A percentile compares a stretch with the other conserved stretches of the same genome.
Evolutionary conservation across 2,888 invertebrate genomes (phyloP).

Genomic region (Bombyx huttoni): DNA sequence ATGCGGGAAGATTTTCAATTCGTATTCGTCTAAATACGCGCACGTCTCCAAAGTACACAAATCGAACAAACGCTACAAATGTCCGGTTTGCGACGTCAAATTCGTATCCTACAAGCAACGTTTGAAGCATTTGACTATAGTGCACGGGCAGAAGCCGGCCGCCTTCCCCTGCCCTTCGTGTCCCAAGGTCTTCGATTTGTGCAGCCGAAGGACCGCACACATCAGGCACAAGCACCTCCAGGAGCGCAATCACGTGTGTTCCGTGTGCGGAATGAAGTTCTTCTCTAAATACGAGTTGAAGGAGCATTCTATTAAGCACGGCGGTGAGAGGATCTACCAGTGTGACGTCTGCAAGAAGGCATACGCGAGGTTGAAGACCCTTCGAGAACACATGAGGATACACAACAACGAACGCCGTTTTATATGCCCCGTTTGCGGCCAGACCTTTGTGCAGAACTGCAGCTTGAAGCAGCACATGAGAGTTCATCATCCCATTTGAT

Average conservation of each 20-base stretch:
- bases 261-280: conserved; percentile 66
- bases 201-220: conserved; percentile 54
- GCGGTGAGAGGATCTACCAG: conserved; percentile 23
- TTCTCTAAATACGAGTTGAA: conserved; percentile 69
- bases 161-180: conserved; percentile 55
- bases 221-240: conserved; percentile 54
- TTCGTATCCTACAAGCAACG: conserved; percentile 56
- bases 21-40: conserved; percentile 43
- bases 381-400: conserved; percentile 35
- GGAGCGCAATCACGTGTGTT: conserved; percentile 62
- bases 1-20: conserved; percentile 42
- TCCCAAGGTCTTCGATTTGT: conserved; percentile 51
- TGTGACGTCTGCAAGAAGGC: conserved; percentile 53
- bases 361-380: conserved; percentile 31
- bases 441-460: conserved; percentile 57
- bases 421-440: conserved; percentile 53
- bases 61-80: conserved; percentile 55
- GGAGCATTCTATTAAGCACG: conserved; percentile 66
- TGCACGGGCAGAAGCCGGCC: conserved; percentile 55
- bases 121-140: conserved; percentile 43
- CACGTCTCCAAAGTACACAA: conserved; percentile 51
- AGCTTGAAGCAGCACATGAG: conserved; percentile 53
- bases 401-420: conserved; percentile 42
- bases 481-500: conserved; percentile 45
- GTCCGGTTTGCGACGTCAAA: conserved; percentile 59